Evolutionary conservation across 2,888 invertebrate genomes (phyloP), one percentile per base, ranked within the genome.

Genomic region (Nemoura dubitans): DNA sequence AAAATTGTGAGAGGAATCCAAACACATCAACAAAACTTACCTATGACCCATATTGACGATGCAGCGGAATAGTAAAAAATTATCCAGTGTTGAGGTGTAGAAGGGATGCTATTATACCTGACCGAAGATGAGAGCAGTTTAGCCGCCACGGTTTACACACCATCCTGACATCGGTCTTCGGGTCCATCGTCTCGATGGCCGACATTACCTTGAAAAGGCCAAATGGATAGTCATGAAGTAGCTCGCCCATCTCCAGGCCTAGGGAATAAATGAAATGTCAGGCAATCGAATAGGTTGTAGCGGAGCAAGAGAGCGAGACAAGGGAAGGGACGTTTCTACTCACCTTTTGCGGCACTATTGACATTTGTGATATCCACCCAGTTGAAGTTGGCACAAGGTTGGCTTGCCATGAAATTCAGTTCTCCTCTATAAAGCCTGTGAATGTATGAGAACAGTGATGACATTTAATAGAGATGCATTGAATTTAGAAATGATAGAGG

Each of bases 151-250:
- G 91, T 98, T n/a, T 98, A 91, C 98, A 98, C 88, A 97, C 93
- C 98, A 99, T 98, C 6, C 99, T 99, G 0, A 98, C 98, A 93
- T 99, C 99, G 99, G 99, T 99, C 93, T 99, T 99, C 0, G 99
- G 99, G 91, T 99, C 99, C 99, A 99, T 99, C 97, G 99, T 98
- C 92, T 99, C 99, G 90, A 99, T 99, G 0, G 99, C 99, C 0
- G 99, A 98, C 99, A 99, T 99, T 0, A 99, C 99, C 91, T 99
- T 99, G 92, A 98, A 98, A 76, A 99, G 93, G 2, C 98, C 97
- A 93, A 96, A 98, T 27, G 96, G 92, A 85, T 97, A 96, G 93
- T 98, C 98, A 90, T 98, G 98, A 7, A 98, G 92, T 43, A 99
- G 92, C 91, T 99, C 98, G 0, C 99, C 99, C 85, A 98, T 93